Base-by-base conservation (phyloP, 1,140 invertebrate genomes). In the Megalopta genalis region DNA sequence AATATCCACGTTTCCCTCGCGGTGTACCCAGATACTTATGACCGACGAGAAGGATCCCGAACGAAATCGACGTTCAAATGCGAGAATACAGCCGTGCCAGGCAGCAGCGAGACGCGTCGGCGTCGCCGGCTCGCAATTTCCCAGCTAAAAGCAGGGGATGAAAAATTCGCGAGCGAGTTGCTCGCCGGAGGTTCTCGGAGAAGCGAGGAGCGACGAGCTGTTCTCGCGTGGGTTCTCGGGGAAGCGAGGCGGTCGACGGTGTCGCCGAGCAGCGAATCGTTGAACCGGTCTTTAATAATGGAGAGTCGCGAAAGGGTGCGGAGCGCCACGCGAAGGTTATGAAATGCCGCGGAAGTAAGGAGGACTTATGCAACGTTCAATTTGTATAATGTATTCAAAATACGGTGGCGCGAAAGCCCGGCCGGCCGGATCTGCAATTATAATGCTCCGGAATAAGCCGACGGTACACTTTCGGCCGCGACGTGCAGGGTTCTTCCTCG, bases 351-450 rank as follows among this genome's bases (percentile, higher is more conserved):
- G 6, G 49, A 52, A 52, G 57, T 62, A 63, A 72, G 46, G 27
- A 64, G 39, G 46, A 64, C 46, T 78, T 57, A 57, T 16, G 76
- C 76, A 64, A 64, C 76, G 69, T 78, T 72, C 76, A 78, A 78
- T 78, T 78, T 78, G 68, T 78, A 72, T 72, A 78, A 78, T 78
- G 76, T 64, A 77, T 77, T 72, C 76, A 77, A 77, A 77, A 77
- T 77, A 77, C 57, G 16, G 57, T 4, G 32, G 14, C n/a, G 66
- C 18, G 21, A 77, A 54, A 54, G 60, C 62, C 25, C 14, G 76
- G 16, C 21, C 2, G 32, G 62, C 0, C 1, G 69, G 27, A 78
- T 78, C 52, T 78, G 68, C 76, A 78, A 78, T 78, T 78, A 72
- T 64, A 78, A 78, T 78, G 32, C 64, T 64, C 57, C 46, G 59